Evolutionary conservation across 2,797 vertebrate species (phyloP).

Genomic region (Phylloscopus collybita): DNA sequence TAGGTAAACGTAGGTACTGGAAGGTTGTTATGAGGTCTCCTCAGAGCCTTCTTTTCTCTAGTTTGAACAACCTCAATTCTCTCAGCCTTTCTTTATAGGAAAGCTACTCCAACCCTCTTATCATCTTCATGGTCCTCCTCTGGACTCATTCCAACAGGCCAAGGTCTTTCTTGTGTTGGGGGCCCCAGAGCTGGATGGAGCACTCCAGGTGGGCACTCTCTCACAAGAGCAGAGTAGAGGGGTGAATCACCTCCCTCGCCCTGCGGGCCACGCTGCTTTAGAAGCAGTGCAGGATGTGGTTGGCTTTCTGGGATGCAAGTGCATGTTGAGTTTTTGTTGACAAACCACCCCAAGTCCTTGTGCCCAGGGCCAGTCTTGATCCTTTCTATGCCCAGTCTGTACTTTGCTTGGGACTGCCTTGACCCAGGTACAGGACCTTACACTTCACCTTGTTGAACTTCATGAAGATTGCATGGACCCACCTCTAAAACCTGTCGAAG

Average conservation of each 20-base stretch:
- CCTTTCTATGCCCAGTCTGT: background rate
- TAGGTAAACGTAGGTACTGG: background rate
- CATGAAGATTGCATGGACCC: background rate
- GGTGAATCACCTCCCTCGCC: background rate
- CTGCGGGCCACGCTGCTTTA: background rate
- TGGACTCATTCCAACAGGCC: background rate
- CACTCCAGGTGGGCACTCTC: background rate
- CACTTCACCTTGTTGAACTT: background rate
- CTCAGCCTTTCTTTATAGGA: background rate
- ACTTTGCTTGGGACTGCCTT: background rate
- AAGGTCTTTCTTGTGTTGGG: background rate
- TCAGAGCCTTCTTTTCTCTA: background rate
- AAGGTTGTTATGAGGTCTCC: background rate
- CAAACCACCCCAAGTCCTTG: background rate
- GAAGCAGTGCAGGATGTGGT: rapidly evolving
- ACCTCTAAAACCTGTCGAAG: background rate
- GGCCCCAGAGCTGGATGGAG: background rate
- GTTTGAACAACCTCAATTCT: background rate
- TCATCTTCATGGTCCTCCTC: background rate
- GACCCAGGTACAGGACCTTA: background rate
- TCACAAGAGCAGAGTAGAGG: background rate
- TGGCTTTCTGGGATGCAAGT: background rate
- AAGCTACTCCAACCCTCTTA: background rate
- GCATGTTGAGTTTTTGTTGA: background rate
- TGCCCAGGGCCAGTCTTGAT: background rate